phyloP scores from a whole-genome alignment of 2,888 invertebrate genomes.

The Rhogogaster chlorosoma region DNA sequence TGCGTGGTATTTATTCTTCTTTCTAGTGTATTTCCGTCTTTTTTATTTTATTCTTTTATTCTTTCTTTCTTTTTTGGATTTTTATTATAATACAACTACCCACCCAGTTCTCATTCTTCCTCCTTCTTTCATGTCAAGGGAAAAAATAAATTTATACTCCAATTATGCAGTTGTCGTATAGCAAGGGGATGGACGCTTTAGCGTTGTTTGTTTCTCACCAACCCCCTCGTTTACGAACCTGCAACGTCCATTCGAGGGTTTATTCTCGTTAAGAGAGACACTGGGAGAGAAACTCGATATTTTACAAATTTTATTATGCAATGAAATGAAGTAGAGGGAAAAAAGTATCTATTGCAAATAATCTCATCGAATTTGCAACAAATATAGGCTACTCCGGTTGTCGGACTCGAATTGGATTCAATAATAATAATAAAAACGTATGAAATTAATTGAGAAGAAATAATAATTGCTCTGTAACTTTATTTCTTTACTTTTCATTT shows the following conservation, averaged over 20 bases:
- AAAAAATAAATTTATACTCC: conserved; percentile 45
- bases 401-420: not conserved
- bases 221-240: not conserved
- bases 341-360: not conserved
- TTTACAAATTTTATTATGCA: not conserved
- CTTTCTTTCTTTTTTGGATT: not conserved
- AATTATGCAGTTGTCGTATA: conserved; percentile 47
- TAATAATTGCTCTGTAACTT: not conserved
- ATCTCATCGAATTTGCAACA: not conserved
- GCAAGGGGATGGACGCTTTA: conserved; percentile 1
- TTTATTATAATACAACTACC: not conserved
- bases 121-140: not conserved
- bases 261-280: conserved; percentile 22
- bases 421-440: not conserved
- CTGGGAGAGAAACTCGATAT: no score
- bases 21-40: not conserved
- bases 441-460: not conserved
- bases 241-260: not conserved
- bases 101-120: not conserved
- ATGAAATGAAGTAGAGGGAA: not conserved
- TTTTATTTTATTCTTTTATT: not conserved
- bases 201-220: conserved; percentile 41
- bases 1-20: not conserved
- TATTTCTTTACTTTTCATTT: no score
- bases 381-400: not conserved